These are phyloP conservation scores for Agonum fuliginosum DNA, from an alignment of 2,888 invertebrate species.

Conservation along the genomic window DNA sequence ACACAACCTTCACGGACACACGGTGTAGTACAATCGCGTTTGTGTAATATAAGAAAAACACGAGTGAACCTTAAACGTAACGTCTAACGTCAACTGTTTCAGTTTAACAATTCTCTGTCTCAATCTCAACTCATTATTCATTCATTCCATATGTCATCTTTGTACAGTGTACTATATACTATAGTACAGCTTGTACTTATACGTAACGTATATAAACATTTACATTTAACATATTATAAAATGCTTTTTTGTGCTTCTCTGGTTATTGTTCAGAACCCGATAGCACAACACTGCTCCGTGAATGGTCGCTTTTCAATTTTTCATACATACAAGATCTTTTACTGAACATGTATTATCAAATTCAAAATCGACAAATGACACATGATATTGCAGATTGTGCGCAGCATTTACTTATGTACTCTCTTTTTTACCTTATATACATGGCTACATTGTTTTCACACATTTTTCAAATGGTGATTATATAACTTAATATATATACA, in stretches of 20 bases:
- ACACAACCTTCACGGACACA: slow-evolving; percentile 52
- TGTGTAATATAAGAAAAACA: slow-evolving; percentile 44
- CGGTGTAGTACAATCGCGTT: slow-evolving; percentile 54
- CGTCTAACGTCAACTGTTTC: slow-evolving; percentile 24
- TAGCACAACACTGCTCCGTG: slow-evolving; percentile 54
- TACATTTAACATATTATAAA: slow-evolving; percentile 19
- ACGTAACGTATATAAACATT: slow-evolving; percentile 19
- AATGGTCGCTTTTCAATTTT: slow-evolving; percentile 53
- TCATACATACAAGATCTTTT: slow-evolving; percentile 41
- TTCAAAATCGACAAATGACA: slow-evolving; percentile 37
- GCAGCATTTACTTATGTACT: slow-evolving; percentile 33
- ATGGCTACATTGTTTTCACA: slow-evolving; percentile 44
- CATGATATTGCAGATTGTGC: slow-evolving; percentile 41
- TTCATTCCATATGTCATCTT: slow-evolving; percentile 33
- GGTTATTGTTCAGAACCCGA: slow-evolving; percentile 46
- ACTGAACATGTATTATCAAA: slow-evolving; percentile 41
- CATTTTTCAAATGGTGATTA: slow-evolving; percentile 42
- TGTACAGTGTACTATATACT: slow-evolving; percentile 35
- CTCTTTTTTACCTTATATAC: slow-evolving; percentile 46
- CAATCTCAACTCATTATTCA: slow-evolving; percentile 13
- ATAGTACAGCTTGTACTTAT: slow-evolving; percentile 12
- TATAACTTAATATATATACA: slow-evolving; percentile 44
- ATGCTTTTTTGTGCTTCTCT: slow-evolving; percentile 49
- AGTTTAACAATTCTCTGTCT: slow-evolving; percentile 38
- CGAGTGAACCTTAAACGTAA: slow-evolving; percentile 44